Conservation (phyloP, 2,113 vertebrate species). For the Corydoras maculifer region DNA sequence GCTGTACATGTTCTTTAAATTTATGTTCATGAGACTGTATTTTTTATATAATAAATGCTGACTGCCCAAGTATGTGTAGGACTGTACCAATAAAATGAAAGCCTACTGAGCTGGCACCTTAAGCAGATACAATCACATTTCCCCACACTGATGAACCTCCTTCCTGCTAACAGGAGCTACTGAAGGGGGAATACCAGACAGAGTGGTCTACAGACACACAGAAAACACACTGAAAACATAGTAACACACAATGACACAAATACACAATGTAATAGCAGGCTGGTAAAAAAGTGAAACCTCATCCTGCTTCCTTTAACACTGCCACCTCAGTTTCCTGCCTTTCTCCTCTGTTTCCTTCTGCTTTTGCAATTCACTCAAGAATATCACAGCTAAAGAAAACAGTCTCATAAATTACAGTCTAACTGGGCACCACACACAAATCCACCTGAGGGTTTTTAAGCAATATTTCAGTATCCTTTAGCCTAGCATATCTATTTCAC, state of each 20-base stretch:
- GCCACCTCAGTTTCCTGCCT: constrained; percentile 43
- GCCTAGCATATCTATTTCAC: background rate
- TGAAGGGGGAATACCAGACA: background rate
- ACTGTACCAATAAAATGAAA: too few species aligned
- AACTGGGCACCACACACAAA: constrained; percentile 8
- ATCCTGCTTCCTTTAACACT: constrained; percentile 23
- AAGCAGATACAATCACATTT: background rate
- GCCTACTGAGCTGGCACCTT: too few species aligned
- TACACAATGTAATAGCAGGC: background rate
- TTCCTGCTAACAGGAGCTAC: constrained; percentile 29
- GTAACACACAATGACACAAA: background rate
- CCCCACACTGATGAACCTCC: constrained; percentile 14
- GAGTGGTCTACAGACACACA: background rate
- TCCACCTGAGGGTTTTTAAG: background rate
- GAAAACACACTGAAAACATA: background rate
- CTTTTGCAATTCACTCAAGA: background rate
- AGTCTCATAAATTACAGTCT: constrained; percentile 23
- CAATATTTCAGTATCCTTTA: background rate
- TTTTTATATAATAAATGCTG: too few species aligned
- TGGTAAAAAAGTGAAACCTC: constrained; percentile 34
- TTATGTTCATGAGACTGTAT: too few species aligned
- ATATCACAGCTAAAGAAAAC: constrained; percentile 14
- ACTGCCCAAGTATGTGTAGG: too few species aligned
- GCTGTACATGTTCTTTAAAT: too few species aligned
- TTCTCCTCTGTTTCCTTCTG: constrained; percentile 22